Evolutionary conservation across 2,888 invertebrate species (phyloP).

Genomic region (Trilocha varians): DNA sequence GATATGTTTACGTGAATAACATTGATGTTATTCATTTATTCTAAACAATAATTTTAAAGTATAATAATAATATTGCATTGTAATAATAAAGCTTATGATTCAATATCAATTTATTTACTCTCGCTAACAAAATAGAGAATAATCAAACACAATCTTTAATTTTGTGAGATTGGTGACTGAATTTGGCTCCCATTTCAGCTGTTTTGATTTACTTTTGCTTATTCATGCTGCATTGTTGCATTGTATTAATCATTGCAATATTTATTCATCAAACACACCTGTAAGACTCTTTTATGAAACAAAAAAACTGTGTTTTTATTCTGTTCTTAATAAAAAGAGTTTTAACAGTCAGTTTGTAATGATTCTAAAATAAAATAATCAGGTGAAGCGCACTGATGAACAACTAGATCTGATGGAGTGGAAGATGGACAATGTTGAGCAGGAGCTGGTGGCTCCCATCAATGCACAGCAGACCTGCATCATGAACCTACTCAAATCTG

Average conservation of each 20-base stretch:
- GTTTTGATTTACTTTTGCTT: no score
- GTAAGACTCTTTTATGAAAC: background rate
- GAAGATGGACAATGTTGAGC: conserved; percentile 82
- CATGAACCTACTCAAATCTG: conserved; percentile 81
- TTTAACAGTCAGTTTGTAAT: background rate
- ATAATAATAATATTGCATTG: no score
- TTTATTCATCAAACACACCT: background rate
- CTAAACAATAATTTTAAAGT: no score
- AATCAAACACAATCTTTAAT: no score
- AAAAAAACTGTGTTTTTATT: background rate
- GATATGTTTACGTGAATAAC: no score
- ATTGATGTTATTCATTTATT: no score
- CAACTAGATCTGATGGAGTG: conserved; percentile 81
- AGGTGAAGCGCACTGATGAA: conserved; percentile 83
- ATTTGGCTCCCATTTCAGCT: no score
- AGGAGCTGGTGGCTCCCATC: conserved; percentile 70
- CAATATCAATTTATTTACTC: no score
- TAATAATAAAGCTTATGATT: no score
- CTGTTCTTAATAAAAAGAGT: background rate
- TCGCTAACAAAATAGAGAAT: no score
- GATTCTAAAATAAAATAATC: background rate
- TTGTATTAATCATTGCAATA: background rate
- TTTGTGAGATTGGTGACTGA: no score
- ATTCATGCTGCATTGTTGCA: no score
- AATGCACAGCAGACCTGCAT: conserved; percentile 78